Evolutionary conservation across 1,140 invertebrate genomes (phyloP).

Genomic region (Chelonus insularis): DNA sequence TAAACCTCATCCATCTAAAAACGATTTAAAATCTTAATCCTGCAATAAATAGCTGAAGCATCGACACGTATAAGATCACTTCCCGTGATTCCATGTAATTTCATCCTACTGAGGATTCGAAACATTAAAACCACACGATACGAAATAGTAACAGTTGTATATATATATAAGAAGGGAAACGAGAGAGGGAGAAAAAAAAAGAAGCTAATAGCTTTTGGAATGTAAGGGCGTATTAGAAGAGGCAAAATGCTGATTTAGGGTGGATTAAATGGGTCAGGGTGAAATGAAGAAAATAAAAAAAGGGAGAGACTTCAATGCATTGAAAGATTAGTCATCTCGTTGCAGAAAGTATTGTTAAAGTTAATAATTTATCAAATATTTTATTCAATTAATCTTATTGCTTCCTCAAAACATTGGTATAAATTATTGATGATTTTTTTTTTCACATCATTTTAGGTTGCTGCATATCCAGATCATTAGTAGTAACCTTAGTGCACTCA

Average conservation of each 20-base stretch:
- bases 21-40: slow-evolving; percentile 3
- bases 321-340: not conserved
- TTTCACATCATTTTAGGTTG: too few species aligned
- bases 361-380: not conserved
- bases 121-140: not conserved
- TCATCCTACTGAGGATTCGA: not conserved
- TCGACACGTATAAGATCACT: slow-evolving; percentile 9
- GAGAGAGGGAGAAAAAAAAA: not conserved
- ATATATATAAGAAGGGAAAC: not conserved
- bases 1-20: not conserved
- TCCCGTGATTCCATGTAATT: slow-evolving; percentile 17
- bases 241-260: slow-evolving; percentile 35
- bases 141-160: not conserved
- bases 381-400: too few species aligned
- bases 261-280: slow-evolving; percentile 40
- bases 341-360: not conserved
- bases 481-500: too few species aligned
- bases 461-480: too few species aligned
- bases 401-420: too few species aligned
- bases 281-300: not conserved
- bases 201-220: slow-evolving; percentile 19
- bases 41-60: slow-evolving; percentile 11
- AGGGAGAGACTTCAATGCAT: not conserved
- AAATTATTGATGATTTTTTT: too few species aligned
- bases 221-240: slow-evolving; percentile 28